phyloP scores from a whole-genome alignment of 2,113 vertebrate species.

The Pedionomus torquatus region DNA sequence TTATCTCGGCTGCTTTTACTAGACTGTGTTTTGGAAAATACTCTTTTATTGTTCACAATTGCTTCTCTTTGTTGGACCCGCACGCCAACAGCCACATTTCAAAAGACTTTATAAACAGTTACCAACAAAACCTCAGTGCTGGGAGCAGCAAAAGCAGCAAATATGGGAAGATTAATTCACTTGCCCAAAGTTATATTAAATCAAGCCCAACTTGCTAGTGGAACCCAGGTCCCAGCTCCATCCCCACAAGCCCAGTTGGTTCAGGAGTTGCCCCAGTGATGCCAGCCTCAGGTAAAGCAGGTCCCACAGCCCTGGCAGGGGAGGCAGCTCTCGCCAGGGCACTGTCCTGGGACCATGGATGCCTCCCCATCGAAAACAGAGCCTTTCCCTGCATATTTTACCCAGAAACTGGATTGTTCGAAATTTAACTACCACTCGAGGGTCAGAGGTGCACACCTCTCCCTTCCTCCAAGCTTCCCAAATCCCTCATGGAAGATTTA shows the following conservation, averaged over 20 bases:
- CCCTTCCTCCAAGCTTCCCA: not conserved
- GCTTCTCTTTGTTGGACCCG: slow-evolving; percentile 34
- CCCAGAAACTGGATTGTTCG: not conserved
- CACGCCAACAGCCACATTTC: slow-evolving; percentile 7
- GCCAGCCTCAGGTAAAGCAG: rapidly evolving
- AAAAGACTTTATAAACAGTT: slow-evolving; percentile 28
- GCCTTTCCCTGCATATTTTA: rapidly evolving
- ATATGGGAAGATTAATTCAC: not conserved
- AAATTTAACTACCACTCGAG: not conserved
- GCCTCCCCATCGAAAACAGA: rapidly evolving
- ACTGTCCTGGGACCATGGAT: not conserved
- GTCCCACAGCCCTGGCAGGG: too few species aligned
- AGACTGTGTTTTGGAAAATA: not conserved
- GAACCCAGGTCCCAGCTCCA: not conserved
- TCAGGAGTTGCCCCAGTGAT: rapidly evolving
- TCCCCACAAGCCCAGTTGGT: rapidly evolving
- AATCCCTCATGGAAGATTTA: not conserved
- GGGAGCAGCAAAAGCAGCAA: not conserved
- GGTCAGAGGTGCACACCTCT: not conserved
- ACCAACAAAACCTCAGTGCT: not conserved
- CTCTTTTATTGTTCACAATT: not conserved
- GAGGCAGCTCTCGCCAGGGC: rapidly evolving
- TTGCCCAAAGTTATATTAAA: not conserved
- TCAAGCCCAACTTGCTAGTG: rapidly evolving
- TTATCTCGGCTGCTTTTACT: slow-evolving; percentile 45